phyloP scores from a whole-genome alignment of 2,888 invertebrate species.

The Ochlodes sylvanus region DNA sequence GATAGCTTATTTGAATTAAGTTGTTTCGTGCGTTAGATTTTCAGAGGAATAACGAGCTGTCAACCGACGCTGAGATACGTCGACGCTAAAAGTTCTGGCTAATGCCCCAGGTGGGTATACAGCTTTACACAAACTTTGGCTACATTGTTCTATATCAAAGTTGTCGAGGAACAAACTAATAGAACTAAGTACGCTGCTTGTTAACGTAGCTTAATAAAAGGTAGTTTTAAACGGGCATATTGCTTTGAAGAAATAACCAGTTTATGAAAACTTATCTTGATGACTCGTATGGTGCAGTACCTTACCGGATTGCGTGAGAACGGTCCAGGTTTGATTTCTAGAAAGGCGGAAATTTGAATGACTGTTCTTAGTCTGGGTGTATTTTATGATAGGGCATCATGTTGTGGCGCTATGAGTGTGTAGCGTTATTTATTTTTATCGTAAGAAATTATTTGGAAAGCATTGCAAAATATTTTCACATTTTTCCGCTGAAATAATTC shows the following conservation, averaged over 20 bases:
- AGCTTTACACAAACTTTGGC: constrained; percentile 1
- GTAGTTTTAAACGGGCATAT: not conserved
- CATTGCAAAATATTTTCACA: too few relatives aligned
- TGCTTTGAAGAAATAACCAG: not conserved
- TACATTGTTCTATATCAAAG: constrained; percentile 5
- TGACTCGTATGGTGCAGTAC: too few relatives aligned
- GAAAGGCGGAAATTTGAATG: too few relatives aligned
- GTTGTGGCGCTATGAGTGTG: too few relatives aligned
- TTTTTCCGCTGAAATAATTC: too few relatives aligned
- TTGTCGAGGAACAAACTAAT: constrained; percentile 1
- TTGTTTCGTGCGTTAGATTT: not conserved
- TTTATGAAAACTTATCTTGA: too few relatives aligned
- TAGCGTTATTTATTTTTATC: too few relatives aligned
- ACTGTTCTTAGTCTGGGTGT: too few relatives aligned
- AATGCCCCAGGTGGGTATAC: constrained; percentile 7
- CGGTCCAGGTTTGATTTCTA: too few relatives aligned
- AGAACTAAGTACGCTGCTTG: not conserved
- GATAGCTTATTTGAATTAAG: constrained; percentile 1
- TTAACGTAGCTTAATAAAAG: not conserved
- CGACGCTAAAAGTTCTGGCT: constrained; percentile 17
- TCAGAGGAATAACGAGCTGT: constrained; percentile 14
- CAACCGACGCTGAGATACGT: constrained; percentile 7
- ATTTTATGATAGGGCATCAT: too few relatives aligned
- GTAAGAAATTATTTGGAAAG: too few relatives aligned
- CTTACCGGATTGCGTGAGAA: too few relatives aligned